Evolutionary conservation across 92 coral and sea anemone genomes (phyloP), one percentile per base, ranked within the genome.

Genomic region (Siderastrea siderea): DNA sequence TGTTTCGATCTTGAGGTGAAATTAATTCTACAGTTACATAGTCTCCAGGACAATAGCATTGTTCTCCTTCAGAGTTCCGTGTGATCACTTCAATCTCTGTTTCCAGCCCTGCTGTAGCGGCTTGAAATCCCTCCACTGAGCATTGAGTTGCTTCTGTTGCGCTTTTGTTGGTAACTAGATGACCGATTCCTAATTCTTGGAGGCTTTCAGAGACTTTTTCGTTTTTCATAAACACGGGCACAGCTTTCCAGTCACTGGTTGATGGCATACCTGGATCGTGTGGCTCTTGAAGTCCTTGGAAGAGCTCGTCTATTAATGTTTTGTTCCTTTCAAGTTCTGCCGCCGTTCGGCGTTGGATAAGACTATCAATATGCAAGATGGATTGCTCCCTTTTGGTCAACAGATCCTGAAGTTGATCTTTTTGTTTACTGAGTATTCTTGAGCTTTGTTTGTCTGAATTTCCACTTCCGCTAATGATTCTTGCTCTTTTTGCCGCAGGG

Each of bases 1-100:
- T 43, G 62, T 68, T 68, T 52, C 65, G 44, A 43, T n/a, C 15
- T 69, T 68, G 76, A 13, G 65, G 5, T 43, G 85, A 68, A 6
- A 45, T 44, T 11, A 68, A 16, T 26, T 44, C 38, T 5, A 58
- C 66, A 2, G 75, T 52, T 6, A 81, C 10, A 45, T 68, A 44
- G 74, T 81, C 85, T n/a, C 76, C 85, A 1, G 76, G 76, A 45
- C 53, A 81, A 43, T 68, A 67, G 47, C 46, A 68, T 66, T 81
- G 85, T 53, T 81, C 53, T 43, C 52, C 75, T 16, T 52, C 46
- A 2, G 75, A 53, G 55, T 69, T 68, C 52, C 76, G 62, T 3
- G 85, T 81, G 54, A 52, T 54, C 75, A 81, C 66, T 54, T 81
- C 66, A 7, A 81, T 43, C 13, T 55, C 43, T 67, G 85, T 16